Evolutionary conservation across 2,888 invertebrate species (phyloP).

Genomic region (Philhelius pedissequus): DNA sequence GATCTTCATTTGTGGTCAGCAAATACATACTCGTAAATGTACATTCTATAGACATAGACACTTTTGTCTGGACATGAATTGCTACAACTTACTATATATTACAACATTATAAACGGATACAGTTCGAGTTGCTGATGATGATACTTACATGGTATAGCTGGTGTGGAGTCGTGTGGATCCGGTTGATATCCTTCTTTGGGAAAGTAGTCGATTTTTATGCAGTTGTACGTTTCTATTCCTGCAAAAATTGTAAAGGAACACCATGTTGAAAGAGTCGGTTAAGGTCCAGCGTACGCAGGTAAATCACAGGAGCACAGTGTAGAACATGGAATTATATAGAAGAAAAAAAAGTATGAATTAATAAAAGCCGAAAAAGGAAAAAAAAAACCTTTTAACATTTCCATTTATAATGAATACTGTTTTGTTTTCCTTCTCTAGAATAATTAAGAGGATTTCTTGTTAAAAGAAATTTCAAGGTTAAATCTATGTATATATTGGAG

Average conservation of each 20-base stretch:
- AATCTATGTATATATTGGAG: conserved; percentile 20
- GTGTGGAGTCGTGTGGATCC: conserved; percentile 93
- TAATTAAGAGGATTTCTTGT: not conserved
- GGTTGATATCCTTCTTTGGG: conserved; percentile 91
- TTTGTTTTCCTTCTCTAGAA: not conserved
- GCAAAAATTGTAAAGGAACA: not conserved
- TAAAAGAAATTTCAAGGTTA: not conserved
- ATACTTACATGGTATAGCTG: conserved; percentile 94
- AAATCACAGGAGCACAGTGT: conserved; percentile 45
- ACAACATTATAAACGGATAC: not conserved
- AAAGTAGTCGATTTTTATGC: conserved; percentile 93
- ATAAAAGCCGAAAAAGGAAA: conserved; percentile 26
- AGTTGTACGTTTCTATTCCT: conserved; percentile 79
- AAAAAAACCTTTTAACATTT: conserved; percentile 48
- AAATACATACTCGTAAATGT: too few relatives aligned
- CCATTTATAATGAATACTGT: conserved; percentile 55
- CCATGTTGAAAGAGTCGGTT: conserved; percentile 16
- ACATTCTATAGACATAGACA: too few relatives aligned
- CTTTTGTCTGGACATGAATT: conserved; percentile 44
- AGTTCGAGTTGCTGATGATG: conserved; percentile 26
- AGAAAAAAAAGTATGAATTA: conserved; percentile 28
- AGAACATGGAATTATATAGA: conserved; percentile 62
- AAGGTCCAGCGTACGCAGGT: conserved; percentile 46
- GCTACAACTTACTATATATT: conserved; percentile 22
- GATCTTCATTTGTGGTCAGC: conserved; percentile 11